Evolutionary conservation across 1,140 invertebrate species (phyloP), one percentile per base, ranked within the genome.

Genomic region (Tribolium madens): DNA sequence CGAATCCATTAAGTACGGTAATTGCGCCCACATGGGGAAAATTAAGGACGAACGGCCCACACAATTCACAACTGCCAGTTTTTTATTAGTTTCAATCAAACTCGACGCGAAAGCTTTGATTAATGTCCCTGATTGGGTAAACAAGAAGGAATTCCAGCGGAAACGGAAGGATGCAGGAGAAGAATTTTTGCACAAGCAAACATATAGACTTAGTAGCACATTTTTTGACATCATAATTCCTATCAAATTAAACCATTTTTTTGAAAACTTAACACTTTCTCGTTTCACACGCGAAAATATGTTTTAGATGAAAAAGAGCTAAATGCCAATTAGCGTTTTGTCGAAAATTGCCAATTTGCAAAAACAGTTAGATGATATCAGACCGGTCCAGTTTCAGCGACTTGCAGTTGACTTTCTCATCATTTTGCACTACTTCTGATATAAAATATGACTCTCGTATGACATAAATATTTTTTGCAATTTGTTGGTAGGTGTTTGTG

Each of bases 21-120:
- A 64, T 64, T 64, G 57, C 57, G 57, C 57, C 57, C 57, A 64
- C 57, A 64, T 64, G 57, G 57, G 57, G 57, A 64, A 64, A 64
- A 64, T 64, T 64, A 64, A 64, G 57, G 57, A 64, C 57, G 57
- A 31, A 33, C 57, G 21, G 26, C 57, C 57, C 57, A 64, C 57
- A 64, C 57, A 26, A 33, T 26, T 64, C 57, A 50, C 48, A 33
- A 57, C 10, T 64, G 57, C 26, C 31, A 64, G 57, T 33, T 64
- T 64, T 64, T 14, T 64, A 64, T 64, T 64, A 21, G 17, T 60
- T 60, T 60, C 53, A 60, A 60, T 60, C 53, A n/a, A n/a, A 64
- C 57, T 31, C 2, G 57, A 64, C 57, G 57, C 57, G 57, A 64
- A 64, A 33, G 57, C 31, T 64, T 64, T 36, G 31, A 42, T 64